phyloP scores from a whole-genome alignment of 2,797 vertebrate genomes.

The Spinus pinus region DNA sequence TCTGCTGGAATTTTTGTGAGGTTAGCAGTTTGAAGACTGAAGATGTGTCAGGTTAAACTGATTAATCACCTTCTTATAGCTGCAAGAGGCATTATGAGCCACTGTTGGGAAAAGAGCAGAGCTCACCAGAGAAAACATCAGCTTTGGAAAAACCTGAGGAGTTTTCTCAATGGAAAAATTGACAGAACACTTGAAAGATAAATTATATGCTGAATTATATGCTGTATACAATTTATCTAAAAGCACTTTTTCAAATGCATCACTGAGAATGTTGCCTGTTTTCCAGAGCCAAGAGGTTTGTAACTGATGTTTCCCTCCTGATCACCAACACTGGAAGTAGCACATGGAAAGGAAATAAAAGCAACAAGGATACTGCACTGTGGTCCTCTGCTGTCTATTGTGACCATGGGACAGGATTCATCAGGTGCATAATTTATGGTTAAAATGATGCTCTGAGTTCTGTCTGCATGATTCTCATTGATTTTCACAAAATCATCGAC shows the following conservation, averaged over 20 bases:
- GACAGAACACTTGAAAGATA: not conserved
- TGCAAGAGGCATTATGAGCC: not conserved
- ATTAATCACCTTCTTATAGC: conserved; percentile 22
- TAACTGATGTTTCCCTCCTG: not conserved
- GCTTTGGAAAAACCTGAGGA: conserved; percentile 10
- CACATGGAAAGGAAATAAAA: not conserved
- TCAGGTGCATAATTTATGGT: not conserved
- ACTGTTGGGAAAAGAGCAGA: not conserved
- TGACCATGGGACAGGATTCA: not conserved
- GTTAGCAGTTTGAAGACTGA: conserved; percentile 2
- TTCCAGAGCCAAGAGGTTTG: not conserved
- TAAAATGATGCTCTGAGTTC: not conserved
- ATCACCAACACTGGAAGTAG: not conserved
- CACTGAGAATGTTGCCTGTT: not conserved
- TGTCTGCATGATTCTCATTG: not conserved
- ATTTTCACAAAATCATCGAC: conserved; percentile 5
- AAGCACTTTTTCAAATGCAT: not conserved
- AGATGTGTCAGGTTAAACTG: conserved; percentile 26
- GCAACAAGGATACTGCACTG: not conserved
- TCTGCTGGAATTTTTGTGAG: conserved; percentile 14
- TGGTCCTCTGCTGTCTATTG: not conserved
- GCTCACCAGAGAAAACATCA: not conserved
- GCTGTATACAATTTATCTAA: not conserved
- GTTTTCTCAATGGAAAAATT: conserved; percentile 40
- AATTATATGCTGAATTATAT: not conserved